phyloP scores from a whole-genome alignment of 2,113 vertebrate species.

The Puntigrus tetrazona region DNA sequence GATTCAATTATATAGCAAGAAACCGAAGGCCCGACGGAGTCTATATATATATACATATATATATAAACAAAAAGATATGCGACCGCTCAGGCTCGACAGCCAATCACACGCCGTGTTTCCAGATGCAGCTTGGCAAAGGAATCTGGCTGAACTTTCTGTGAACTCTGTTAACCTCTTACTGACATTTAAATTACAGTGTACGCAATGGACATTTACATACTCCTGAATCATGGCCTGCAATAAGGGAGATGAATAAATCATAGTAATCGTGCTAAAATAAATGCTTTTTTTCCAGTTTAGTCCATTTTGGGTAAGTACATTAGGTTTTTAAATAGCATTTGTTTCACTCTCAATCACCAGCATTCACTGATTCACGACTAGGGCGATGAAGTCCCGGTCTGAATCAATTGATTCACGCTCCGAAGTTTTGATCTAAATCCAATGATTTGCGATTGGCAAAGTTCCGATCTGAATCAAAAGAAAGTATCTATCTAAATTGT shows the following conservation, averaged over 20 bases:
- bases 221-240: not conserved
- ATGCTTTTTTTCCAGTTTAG: no score
- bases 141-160: constrained; percentile 40
- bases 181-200: not conserved
- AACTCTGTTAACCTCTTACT: constrained; percentile 31
- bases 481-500: no score
- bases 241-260: not conserved
- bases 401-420: no score
- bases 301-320: no score
- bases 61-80: not conserved
- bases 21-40: not conserved
- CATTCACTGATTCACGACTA: no score
- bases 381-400: no score
- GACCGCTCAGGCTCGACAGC: not conserved
- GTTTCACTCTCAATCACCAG: no score
- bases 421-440: no score
- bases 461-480: no score
- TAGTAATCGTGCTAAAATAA: not conserved
- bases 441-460: no score
- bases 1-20: not conserved
- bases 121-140: constrained; percentile 33
- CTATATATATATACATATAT: not conserved
- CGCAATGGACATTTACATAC: not conserved
- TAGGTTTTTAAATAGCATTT: no score
- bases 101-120: not conserved